A percentile compares a stretch with the other conserved stretches of the same genome.
phyloP scores from a whole-genome alignment of 2,113 vertebrate genomes.

The Rhinoderma darwinii region DNA sequence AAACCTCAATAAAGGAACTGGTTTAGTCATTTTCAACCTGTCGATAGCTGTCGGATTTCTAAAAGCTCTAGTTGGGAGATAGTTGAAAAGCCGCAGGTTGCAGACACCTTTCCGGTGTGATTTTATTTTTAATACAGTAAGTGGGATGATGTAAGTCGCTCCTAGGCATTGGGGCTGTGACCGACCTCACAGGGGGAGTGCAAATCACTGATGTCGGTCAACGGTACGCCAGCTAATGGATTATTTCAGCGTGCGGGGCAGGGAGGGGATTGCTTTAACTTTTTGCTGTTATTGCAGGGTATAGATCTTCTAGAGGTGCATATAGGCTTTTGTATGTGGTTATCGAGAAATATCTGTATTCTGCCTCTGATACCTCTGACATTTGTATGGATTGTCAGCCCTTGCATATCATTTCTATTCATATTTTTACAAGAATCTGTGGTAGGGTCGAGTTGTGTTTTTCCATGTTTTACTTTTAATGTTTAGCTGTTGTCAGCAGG shows the following conservation, averaged over 20 bases:
- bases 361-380: background rate
- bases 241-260: background rate
- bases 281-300: background rate
- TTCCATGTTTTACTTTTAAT: no score
- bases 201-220: background rate
- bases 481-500: no score
- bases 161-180: background rate
- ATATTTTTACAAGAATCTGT: no score
- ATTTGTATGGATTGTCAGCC: background rate
- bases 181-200: background rate
- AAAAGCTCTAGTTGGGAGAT: background rate
- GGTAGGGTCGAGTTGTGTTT: no score
- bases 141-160: conserved; percentile 6
- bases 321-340: background rate
- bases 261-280: background rate
- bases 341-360: no score
- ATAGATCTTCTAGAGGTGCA: background rate
- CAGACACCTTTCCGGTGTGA: background rate
- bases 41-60: background rate
- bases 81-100: background rate
- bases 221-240: background rate
- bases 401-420: background rate
- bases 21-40: background rate
- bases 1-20: background rate
- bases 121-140: conserved; percentile 9